Evolutionary conservation across 2,113 vertebrate species (phyloP).

Genomic region (Percina caprodes): DNA sequence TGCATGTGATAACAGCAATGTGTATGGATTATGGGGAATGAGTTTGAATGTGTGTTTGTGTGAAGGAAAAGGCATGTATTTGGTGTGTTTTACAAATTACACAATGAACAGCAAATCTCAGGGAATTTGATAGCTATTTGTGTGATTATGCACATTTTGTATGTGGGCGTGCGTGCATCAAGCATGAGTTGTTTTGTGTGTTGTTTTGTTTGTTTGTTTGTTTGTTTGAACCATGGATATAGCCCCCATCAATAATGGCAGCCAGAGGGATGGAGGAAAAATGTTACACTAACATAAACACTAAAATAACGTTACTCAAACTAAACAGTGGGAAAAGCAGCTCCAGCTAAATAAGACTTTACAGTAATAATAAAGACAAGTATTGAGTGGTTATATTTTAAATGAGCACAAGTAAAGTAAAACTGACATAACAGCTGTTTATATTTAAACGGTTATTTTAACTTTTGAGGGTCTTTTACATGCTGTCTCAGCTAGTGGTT

Average conservation of each 20-base stretch:
- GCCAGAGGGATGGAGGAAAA: constrained; percentile 8
- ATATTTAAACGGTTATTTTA: too few species aligned
- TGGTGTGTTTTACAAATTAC: not conserved
- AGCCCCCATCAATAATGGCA: constrained; percentile 1
- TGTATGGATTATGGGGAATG: not conserved
- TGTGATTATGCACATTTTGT: not conserved
- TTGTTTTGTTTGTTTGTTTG: too few species aligned
- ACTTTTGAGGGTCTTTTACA: too few species aligned
- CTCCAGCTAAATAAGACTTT: too few species aligned
- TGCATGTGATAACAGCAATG: not conserved
- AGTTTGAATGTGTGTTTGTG: constrained; percentile 11
- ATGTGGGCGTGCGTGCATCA: not conserved
- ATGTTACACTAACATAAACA: too few species aligned
- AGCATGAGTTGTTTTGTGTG: constrained; percentile 3
- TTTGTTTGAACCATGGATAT: not conserved
- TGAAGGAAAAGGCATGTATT: not conserved
- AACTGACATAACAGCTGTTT: too few species aligned
- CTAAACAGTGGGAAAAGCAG: too few species aligned
- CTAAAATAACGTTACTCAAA: too few species aligned
- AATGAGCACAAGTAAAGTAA: too few species aligned
- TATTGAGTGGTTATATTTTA: too few species aligned
- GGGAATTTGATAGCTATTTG: constrained; percentile 26
- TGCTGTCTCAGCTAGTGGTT: too few species aligned
- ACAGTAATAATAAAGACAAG: too few species aligned
- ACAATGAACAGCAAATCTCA: constrained; percentile 13